Percentiles rank a stretch among this genome's conserved stretches.
These are phyloP conservation scores for Ceratoteleas bidentatus DNA, from an alignment of 1,140 invertebrate genomes.

Conservation along the genomic window DNA sequence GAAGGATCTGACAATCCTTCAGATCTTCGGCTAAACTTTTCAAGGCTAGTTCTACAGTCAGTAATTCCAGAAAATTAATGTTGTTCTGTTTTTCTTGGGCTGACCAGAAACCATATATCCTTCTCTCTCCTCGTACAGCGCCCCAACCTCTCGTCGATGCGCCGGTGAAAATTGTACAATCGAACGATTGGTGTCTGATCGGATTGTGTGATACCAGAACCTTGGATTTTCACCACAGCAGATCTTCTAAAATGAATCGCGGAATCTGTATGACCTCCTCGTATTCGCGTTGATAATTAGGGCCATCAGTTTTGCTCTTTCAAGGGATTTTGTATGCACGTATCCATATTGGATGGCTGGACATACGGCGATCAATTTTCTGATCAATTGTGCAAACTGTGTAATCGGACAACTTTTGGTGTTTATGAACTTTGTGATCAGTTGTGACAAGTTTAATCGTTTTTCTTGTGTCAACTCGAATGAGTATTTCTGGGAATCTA, in stretches of 20 bases:
- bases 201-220: background rate
- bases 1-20: constrained; percentile 11
- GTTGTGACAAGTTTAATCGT: background rate
- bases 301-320: background rate
- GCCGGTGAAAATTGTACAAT: constrained; percentile 1
- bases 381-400: constrained; percentile 2
- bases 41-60: background rate
- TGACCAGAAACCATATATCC: constrained; percentile 4
- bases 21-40: background rate
- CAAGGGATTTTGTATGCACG: background rate
- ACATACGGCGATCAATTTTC: background rate
- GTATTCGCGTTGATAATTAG: background rate
- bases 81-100: background rate
- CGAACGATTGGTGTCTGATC: background rate
- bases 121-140: background rate
- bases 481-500: background rate
- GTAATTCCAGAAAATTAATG: constrained; percentile 2
- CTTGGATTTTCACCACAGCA: constrained; percentile 10
- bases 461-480: background rate
- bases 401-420: background rate
- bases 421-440: background rate
- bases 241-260: background rate
- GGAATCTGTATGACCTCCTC: background rate
- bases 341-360: background rate
- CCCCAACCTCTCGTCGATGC: constrained; percentile 10